These are phyloP conservation scores for Sarcoramphus papa DNA, from an alignment of 2,797 vertebrate species.

Conservation along the genomic window DNA sequence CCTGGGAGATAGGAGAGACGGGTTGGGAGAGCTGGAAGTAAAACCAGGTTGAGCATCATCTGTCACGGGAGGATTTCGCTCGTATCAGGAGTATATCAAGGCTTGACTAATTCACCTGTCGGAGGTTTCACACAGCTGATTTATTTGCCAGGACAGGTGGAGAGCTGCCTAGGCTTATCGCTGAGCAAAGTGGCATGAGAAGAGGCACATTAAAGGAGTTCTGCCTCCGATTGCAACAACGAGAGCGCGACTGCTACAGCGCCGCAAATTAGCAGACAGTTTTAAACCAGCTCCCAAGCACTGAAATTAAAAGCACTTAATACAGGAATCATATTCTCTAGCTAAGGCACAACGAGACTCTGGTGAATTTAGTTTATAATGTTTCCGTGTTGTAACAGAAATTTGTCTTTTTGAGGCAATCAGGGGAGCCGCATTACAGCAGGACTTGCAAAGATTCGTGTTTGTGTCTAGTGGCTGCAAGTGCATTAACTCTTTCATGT, in stretches of 20 bases:
- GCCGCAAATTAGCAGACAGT: slow-evolving; percentile 23
- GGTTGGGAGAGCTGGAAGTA: not conserved
- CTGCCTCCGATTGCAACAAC: not conserved
- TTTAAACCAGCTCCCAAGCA: slow-evolving; percentile 55
- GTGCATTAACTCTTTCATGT: slow-evolving; percentile 46
- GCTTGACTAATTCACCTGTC: slow-evolving; percentile 43
- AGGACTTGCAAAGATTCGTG: slow-evolving; percentile 25
- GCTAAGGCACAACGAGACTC: slow-evolving; percentile 47
- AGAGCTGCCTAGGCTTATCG: not conserved
- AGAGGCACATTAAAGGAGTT: slow-evolving; percentile 28
- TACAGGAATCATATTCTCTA: slow-evolving; percentile 62
- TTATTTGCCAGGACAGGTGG: slow-evolving; percentile 46
- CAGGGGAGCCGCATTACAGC: slow-evolving; percentile 60
- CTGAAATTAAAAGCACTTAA: slow-evolving; percentile 67
- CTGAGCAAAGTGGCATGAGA: not conserved
- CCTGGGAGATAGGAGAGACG: not conserved
- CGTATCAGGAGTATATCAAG: not conserved
- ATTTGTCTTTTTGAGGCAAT: slow-evolving; percentile 62
- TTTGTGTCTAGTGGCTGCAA: not conserved
- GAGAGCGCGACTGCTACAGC: not conserved
- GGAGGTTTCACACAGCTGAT: not conserved
- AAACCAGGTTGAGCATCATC: slow-evolving; percentile 27
- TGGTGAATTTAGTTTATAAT: slow-evolving; percentile 63
- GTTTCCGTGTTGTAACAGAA: slow-evolving; percentile 43
- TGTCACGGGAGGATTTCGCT: slow-evolving; percentile 4